A percentile compares a stretch with the other conserved stretches of the same genome.
These are phyloP conservation scores for Thereva nobilitata DNA, from an alignment of 2,888 invertebrate genomes.

Conservation along the genomic window DNA sequence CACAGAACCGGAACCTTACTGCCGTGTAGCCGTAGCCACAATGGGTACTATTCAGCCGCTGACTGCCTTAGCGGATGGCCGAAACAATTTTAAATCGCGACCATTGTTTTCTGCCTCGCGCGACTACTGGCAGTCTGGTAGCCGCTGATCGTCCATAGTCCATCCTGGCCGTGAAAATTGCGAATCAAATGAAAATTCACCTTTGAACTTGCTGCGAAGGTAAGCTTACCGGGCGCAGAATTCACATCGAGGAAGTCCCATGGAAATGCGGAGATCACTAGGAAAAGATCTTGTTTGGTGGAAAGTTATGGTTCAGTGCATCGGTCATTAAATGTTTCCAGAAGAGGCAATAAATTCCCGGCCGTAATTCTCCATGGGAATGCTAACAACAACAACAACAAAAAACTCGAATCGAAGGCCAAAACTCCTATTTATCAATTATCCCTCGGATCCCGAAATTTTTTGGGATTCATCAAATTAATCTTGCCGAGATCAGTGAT, in stretches of 20 bases:
- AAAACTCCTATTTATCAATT: slow-evolving; percentile 21
- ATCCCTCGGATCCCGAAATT: neutral
- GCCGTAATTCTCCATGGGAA: neutral
- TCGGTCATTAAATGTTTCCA: slow-evolving; percentile 6
- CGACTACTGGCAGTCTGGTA: slow-evolving; percentile 17
- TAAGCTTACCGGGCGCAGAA: no score
- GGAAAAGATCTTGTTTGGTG: slow-evolving; percentile 2
- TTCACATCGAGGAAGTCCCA: no score
- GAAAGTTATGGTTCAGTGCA: no score
- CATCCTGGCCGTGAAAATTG: slow-evolving; percentile 15
- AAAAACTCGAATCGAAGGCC: neutral
- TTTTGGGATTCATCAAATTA: slow-evolving; percentile 20
- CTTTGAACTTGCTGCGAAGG: slow-evolving; percentile 11
- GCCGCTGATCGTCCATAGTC: neutral
- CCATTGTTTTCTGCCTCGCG: slow-evolving; percentile 14
- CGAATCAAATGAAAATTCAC: slow-evolving; percentile 29
- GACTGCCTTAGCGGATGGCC: slow-evolving; percentile 20
- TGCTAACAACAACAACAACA: neutral
- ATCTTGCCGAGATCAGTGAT: slow-evolving; percentile 26
- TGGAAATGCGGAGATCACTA: no score
- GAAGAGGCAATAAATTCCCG: neutral
- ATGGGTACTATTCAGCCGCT: slow-evolving; percentile 7
- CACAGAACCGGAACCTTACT: slow-evolving; percentile 28
- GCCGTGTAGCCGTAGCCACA: slow-evolving; percentile 2
- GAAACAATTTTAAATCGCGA: slow-evolving; percentile 14